phyloP scores from a whole-genome alignment of 2,797 vertebrate species.

The Coracias cyanogaster region DNA sequence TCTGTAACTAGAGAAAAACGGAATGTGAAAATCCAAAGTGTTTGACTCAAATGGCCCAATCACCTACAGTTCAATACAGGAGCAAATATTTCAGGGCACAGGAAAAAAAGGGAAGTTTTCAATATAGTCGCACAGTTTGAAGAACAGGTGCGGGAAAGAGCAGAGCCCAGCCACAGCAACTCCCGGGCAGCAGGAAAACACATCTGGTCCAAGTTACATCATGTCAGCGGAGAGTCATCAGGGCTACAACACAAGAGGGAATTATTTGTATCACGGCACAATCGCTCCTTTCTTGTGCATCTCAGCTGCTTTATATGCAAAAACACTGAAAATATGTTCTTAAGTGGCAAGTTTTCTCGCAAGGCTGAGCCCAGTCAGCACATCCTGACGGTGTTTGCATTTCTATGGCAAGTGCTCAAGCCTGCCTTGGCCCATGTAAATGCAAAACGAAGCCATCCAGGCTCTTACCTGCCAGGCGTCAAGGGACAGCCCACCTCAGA shows the following conservation, averaged over 20 bases:
- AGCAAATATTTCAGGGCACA: neutral
- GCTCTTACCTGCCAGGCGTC: neutral
- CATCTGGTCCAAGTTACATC: constrained; percentile 1
- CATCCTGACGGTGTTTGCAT: neutral
- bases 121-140: neutral
- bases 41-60: neutral
- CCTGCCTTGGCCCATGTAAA: neutral
- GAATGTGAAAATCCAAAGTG: rapidly evolving
- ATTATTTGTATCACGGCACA: neutral
- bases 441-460: neutral
- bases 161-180: neutral
- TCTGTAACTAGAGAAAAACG: no score
- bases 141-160: constrained; percentile 11
- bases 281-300: neutral
- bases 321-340: neutral
- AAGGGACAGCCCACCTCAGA: neutral
- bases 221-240: neutral
- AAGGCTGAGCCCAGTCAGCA: neutral
- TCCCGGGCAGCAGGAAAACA: neutral
- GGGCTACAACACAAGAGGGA: neutral
- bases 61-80: neutral
- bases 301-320: neutral
- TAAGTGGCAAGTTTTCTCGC: neutral
- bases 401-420: neutral
- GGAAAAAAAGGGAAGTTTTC: neutral